Evolutionary conservation across 2,888 invertebrate genomes (phyloP), one percentile per base, ranked within the genome.

Genomic region (Chrysolina americana): DNA sequence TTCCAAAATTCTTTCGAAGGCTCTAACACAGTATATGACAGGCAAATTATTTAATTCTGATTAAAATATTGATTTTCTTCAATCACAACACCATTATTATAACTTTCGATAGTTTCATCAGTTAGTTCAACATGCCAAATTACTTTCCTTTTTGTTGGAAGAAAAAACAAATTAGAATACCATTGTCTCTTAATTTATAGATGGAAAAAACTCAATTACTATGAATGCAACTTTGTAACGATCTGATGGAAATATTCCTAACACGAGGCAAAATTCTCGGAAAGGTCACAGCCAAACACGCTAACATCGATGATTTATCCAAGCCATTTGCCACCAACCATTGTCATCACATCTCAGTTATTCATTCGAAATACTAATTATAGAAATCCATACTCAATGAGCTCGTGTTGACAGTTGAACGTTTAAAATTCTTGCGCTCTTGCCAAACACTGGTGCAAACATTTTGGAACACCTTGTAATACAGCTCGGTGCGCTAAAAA

Each of bases 371-470:
- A 74, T 63, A 74, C 74, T 74, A 77, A 73, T 75, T 71, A 77
- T 77, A 75, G 71, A 73, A 69, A 71, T 75, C 65, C 50, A 73
- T 63, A 70, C 63, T 69, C 71, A 75, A 73, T 71, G 71, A 73
- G 68, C 59, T 41, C 50, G 75, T 73, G 77, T 65, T 75, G 77
- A 77, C 75, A 75, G 69, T 44, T 48, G 56, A 74, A 78, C 77
- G 75, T 74, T 77, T 77, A 76, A 76, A 56, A 78, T 78, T 78
- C 75, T 70, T 74, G 75, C 66, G 64, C 56, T 15, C 41, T 73
- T 75, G 78, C 76, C 78, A 78, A 78, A 78, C 77, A 74, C 62
- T 71, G 71, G 71, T 75, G 73, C 28, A 65, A 76, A 71, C 76
- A 76, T 73, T 76, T 73, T 66, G 48, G 56, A 70, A 78, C 76